Evolutionary conservation across 2,797 vertebrate genomes (phyloP).

Genomic region (Epinephelus awoara): DNA sequence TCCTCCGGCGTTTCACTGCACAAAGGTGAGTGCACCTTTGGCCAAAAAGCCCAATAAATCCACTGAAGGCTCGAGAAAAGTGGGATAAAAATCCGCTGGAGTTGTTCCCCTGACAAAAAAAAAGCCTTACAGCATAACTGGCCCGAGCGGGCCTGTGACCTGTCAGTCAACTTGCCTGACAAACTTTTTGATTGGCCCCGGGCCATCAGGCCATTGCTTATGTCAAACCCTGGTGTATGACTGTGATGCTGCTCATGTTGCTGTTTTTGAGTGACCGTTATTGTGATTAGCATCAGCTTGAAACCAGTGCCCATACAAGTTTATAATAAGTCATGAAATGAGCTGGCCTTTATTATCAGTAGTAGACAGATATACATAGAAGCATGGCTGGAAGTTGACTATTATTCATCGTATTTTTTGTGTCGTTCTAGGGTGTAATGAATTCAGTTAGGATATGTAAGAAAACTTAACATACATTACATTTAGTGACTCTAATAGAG

Average conservation of each 20-base stretch:
- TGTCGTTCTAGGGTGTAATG: background rate
- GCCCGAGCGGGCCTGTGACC: too few species aligned
- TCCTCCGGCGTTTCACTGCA: too few species aligned
- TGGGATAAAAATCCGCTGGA: too few species aligned
- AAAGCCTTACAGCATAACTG: too few species aligned
- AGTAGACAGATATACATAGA: conserved; percentile 8
- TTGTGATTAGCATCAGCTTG: conserved; percentile 37
- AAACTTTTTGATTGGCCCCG: too few species aligned
- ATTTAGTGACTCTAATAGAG: background rate
- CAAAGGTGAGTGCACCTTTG: too few species aligned
- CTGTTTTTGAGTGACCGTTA: conserved; percentile 19
- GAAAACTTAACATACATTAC: background rate
- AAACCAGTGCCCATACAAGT: conserved; percentile 25
- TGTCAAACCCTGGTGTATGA: background rate
- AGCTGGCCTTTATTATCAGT: conserved; percentile 20
- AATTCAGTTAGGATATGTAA: background rate
- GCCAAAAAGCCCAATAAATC: too few species aligned
- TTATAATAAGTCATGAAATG: conserved; percentile 15
- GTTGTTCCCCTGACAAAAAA: too few species aligned
- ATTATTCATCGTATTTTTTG: background rate
- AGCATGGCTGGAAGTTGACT: background rate
- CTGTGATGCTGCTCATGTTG: conserved; percentile 17
- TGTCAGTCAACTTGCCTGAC: too few species aligned
- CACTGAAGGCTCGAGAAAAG: too few species aligned
- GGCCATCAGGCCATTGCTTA: too few species aligned